phyloP scores from a whole-genome alignment of 2,888 invertebrate species.

The Danaus chrysippus region DNA sequence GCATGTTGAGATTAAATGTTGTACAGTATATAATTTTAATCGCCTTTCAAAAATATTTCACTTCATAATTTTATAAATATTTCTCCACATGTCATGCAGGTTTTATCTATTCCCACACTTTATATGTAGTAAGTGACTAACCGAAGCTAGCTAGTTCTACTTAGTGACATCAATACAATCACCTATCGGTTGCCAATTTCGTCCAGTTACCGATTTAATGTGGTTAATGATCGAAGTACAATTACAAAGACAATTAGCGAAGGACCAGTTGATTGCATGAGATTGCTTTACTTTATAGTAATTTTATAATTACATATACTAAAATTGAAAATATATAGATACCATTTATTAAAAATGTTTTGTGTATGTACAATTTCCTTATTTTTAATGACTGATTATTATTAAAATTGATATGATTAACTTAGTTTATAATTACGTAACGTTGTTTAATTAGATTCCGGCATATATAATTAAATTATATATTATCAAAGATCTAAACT shows the following conservation, averaged over 20 bases:
- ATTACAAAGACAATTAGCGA: constrained; percentile 66
- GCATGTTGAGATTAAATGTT: neutral
- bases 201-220: constrained; percentile 48
- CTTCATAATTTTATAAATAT: no score
- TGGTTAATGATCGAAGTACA: constrained; percentile 59
- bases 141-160: neutral
- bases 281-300: constrained; percentile 31
- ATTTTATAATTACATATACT: constrained; percentile 20
- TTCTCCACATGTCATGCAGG: no score
- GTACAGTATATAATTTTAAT: no score
- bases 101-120: no score
- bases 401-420: neutral
- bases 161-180: constrained; percentile 23
- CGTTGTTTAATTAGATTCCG: constrained; percentile 6
- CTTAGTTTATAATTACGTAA: neutral
- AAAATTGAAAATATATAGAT: no score
- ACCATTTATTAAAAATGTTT: neutral
- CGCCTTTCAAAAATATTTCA: no score
- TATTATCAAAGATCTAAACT: constrained; percentile 6
- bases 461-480: constrained; percentile 1
- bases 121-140: no score
- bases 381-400: neutral
- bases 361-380: neutral
- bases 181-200: constrained; percentile 70
- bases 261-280: constrained; percentile 47